These are phyloP conservation scores for Yoshiicerus persimilis DNA, from an alignment of 1,140 invertebrate species.

Conservation along the genomic window DNA sequence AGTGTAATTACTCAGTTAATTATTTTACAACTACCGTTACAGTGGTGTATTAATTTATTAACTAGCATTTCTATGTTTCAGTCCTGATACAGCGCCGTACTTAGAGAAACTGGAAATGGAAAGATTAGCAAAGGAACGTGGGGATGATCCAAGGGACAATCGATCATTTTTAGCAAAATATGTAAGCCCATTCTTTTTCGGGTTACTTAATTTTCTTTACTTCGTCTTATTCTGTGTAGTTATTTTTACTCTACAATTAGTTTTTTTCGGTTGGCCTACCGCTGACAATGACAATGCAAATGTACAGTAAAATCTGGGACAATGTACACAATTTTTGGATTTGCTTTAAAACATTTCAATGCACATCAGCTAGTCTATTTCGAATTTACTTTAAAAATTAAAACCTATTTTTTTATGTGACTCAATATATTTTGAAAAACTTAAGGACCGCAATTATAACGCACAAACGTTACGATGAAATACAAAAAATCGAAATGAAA, in stretches of 20 bases:
- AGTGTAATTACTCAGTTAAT: conserved; percentile 58
- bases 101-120: conserved; percentile 89
- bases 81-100: conserved; percentile 87
- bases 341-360: background rate
- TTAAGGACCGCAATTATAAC: too few relatives aligned
- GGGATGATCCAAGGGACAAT: conserved; percentile 82
- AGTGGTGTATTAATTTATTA: background rate
- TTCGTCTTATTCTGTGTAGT: conserved; percentile 37
- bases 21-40: background rate
- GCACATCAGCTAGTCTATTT: background rate
- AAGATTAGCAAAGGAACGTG: conserved; percentile 82
- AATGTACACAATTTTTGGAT: too few relatives aligned
- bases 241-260: conserved; percentile 33
- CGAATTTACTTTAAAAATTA: background rate
- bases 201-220: conserved; percentile 26
- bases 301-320: background rate
- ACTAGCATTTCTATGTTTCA: conserved; percentile 55
- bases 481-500: too few relatives aligned
- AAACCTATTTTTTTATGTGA: background rate
- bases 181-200: conserved; percentile 65
- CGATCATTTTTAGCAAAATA: conserved; percentile 95
- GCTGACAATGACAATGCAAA: background rate
- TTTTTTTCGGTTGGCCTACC: conserved; percentile 33
- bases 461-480: too few relatives aligned
- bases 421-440: background rate